These are phyloP conservation scores for Drusus annulatus DNA, from an alignment of 1,140 invertebrate genomes.

Conservation along the genomic window DNA sequence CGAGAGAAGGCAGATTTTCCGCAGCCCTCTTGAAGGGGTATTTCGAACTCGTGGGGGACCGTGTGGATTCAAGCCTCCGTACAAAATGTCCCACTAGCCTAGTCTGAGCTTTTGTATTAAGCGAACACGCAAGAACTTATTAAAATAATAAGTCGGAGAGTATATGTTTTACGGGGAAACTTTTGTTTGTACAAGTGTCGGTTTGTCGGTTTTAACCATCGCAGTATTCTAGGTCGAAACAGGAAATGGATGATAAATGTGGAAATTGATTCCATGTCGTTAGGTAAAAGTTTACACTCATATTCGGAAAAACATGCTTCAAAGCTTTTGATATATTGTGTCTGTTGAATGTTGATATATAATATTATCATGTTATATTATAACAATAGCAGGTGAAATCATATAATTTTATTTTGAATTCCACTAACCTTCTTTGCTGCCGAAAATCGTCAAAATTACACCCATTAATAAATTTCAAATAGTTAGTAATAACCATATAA, in stretches of 20 bases:
- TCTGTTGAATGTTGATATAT: too few relatives aligned
- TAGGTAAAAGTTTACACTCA: not conserved
- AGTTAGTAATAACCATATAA: too few relatives aligned
- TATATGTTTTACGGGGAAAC: not conserved
- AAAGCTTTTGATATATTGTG: too few relatives aligned
- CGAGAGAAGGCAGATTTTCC: conserved; percentile 8
- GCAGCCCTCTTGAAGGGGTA: conserved; percentile 26
- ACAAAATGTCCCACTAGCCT: conserved; percentile 34
- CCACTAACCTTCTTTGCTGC: too few relatives aligned
- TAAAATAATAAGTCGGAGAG: not conserved
- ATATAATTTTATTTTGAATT: too few relatives aligned
- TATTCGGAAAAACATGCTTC: too few relatives aligned
- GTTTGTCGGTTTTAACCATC: not conserved
- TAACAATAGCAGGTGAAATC: too few relatives aligned
- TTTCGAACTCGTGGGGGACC: not conserved
- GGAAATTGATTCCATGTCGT: conserved; percentile 10
- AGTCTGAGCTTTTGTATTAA: conserved; percentile 19
- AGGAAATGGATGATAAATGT: conserved; percentile 1
- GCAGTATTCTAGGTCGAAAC: not conserved
- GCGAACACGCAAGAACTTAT: conserved; percentile 9
- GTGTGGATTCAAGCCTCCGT: not conserved
- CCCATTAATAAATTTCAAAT: too few relatives aligned
- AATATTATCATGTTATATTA: too few relatives aligned
- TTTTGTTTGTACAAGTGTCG: not conserved
- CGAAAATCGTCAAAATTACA: too few relatives aligned